Conservation (phyloP, 2,888 invertebrate genomes). For the Epsilonema sp. region DNA sequence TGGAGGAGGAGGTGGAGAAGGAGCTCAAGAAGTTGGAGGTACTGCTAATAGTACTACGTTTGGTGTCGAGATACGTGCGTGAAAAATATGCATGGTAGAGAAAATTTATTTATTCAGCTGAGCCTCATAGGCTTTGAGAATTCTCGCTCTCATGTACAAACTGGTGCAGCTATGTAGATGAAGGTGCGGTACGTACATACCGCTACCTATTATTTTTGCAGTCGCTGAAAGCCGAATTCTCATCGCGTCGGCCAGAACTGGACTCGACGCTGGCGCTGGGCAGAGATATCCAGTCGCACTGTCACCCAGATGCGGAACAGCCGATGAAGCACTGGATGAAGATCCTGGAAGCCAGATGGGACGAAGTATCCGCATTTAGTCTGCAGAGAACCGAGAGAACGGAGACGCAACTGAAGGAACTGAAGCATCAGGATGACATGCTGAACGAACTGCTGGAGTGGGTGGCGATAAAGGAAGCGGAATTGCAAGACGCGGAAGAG, state of each 20-base stretch:
- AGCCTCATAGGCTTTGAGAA: too few species aligned
- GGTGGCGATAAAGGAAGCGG: conserved; percentile 69
- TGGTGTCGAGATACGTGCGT: too few species aligned
- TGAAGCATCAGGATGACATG: conserved; percentile 62
- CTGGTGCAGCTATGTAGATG: too few species aligned
- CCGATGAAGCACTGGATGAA: conserved; percentile 98
- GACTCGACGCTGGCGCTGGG: conserved; percentile 66
- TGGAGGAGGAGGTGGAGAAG: conserved; percentile 60
- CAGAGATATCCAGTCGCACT: conserved; percentile 63
- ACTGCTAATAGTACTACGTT: too few species aligned
- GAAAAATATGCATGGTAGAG: too few species aligned
- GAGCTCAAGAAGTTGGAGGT: conserved; percentile 67
- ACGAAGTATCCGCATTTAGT: conserved; percentile 12
- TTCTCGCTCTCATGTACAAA: too few species aligned
- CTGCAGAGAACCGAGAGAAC: conserved; percentile 63
- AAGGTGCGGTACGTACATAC: too few species aligned
- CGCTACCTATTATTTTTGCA: too few species aligned
- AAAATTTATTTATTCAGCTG: conserved; percentile 72
- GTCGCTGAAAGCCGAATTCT: too few species aligned
- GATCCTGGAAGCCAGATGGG: conserved; percentile 81
- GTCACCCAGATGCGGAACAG: conserved; percentile 89
- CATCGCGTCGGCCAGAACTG: conserved; percentile 42
- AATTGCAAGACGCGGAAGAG: conserved; percentile 55
- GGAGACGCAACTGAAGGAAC: conserved; percentile 53
- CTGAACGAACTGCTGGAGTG: conserved; percentile 83